Evolutionary conservation across 1,140 invertebrate species (phyloP).

Genomic region (Carcinoscorpius rotundicauda): DNA sequence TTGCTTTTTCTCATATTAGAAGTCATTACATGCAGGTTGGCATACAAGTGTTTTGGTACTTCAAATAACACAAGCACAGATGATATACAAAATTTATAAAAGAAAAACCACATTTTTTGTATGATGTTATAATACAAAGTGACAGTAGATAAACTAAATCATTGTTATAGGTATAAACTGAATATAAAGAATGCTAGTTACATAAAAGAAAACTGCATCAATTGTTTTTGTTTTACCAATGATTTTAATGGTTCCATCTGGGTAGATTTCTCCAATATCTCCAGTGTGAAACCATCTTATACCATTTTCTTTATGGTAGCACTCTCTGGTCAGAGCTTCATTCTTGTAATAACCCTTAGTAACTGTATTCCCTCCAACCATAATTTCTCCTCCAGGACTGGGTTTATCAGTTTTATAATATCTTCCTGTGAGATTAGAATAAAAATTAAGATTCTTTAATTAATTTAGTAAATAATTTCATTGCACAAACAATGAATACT

Average conservation of each 20-base stretch:
- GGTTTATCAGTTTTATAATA: slow-evolving; percentile 83
- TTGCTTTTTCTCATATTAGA: no score
- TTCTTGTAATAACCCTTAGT: slow-evolving; percentile 91
- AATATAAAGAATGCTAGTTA: not conserved
- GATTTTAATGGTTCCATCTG: slow-evolving; percentile 88
- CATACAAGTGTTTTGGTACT: no score
- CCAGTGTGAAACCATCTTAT: slow-evolving; percentile 87
- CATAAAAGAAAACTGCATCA: not conserved
- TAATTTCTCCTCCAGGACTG: slow-evolving; percentile 80
- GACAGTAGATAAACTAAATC: no score
- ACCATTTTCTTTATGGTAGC: slow-evolving; percentile 68
- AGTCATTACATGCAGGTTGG: no score
- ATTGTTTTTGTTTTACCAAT: slow-evolving; percentile 54
- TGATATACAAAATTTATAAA: no score
- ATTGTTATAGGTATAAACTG: not conserved
- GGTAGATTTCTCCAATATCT: slow-evolving; percentile 86
- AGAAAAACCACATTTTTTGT: no score
- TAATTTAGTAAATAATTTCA: not conserved
- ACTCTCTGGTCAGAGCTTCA: slow-evolving; percentile 73
- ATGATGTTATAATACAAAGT: no score
- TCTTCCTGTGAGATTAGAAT: slow-evolving; percentile 32
- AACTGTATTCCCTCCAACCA: slow-evolving; percentile 81
- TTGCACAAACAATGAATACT: not conserved
- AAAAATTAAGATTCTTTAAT: slow-evolving; percentile 1
- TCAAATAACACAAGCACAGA: no score